Evolutionary conservation across 2,797 vertebrate species (phyloP), one percentile per base, ranked within the genome.

Genomic region (Typhlichthys subterraneus): DNA sequence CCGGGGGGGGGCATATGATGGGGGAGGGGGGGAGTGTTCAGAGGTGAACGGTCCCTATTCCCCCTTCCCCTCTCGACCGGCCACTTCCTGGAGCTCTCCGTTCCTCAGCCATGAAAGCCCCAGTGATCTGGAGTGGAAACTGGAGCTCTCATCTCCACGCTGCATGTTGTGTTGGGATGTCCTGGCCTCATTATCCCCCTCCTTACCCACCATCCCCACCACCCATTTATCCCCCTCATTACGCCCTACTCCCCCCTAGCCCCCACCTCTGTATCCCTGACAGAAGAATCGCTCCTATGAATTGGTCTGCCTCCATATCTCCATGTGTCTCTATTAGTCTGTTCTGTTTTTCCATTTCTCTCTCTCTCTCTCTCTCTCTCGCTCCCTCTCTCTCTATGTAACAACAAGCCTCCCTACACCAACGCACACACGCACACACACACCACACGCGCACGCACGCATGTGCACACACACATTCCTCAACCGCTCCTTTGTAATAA

Each of bases 401-500:
- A 5, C 33, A 38, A 5, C 33, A 38, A 38, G 33, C 33, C 33
- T 8, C 33, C 33, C 33, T 38, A 38, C 1, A 5, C 33, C 33
- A 4, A 29, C 29, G 3, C 45, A 49, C 15, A 31, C 50, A 47
- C 45, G 49, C 57, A 61, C 58, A 23, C 19, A 23, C 19, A 23
- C 19, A 23, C 19, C 19, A 23, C 19, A 23, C 19, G 2, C 19
- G 2, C 19, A 23, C 19, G 2, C 19, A 45, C 59, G 12, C 63
- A 17, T 31, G 31, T 33, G 31, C 7, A 23, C 52, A 31, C 47
- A 33, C 33, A n/a, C 8, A 13, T 45, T 1, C 3, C 7, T 87
- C 75, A 75, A 63, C 46, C 67, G 63, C 74, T 88, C 85, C 83
- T 91, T 88, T 85, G 86, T 88, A 85, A 89, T 80, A 5, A 23